Base-by-base conservation (phyloP, 2,113 vertebrate genomes). In the Triplophysa rosa region DNA sequence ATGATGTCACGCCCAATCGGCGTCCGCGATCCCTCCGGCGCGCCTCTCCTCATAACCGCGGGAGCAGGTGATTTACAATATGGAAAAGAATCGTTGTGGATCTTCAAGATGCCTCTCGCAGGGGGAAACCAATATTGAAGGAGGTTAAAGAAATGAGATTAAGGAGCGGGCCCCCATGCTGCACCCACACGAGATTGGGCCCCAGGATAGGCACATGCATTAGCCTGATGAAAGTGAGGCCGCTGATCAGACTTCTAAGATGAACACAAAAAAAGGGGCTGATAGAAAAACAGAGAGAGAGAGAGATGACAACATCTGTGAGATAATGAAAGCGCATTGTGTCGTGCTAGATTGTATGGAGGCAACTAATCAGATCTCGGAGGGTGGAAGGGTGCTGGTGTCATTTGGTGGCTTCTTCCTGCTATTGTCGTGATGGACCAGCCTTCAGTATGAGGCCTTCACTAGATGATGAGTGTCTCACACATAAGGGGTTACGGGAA, bases 141-240 rank as follows among this genome's bases (percentile, higher is more conserved):
- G 77, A 80, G 78, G 84, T 87, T 88, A 88, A 86, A 84, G 80
- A 87, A 88, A 88, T 88, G 77, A 88, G 84, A 87, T 87, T 87
- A 88, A 82, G 79, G 79, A 76, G 64, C 14, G 40, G 71, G 56
- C n/a, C 76, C 75, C 17, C 79, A 79, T 54, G 77, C 69, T 40
- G 78, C 56, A 83, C 66, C 29, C 47, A 37, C 33, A 24, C 33
- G 47, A 82, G 79, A 82, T 81, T 69, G 64, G 54, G 54, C 42
- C 49, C 40, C 5, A 24, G 67, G 71, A 79, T 59, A 72, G 78
- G 70, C 47, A 73, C 68, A 83, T 84, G 81, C 87, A 88, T 88
- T 88, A 88, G 81, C 64, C 84, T 88, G 87, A 88, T 88, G 87
- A 88, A 86, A 88, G 82, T 76, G 63, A 67, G 77, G 72, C 52